Conservation (phyloP, 2,113 vertebrate species). For the Mustela lutreola region DNA sequence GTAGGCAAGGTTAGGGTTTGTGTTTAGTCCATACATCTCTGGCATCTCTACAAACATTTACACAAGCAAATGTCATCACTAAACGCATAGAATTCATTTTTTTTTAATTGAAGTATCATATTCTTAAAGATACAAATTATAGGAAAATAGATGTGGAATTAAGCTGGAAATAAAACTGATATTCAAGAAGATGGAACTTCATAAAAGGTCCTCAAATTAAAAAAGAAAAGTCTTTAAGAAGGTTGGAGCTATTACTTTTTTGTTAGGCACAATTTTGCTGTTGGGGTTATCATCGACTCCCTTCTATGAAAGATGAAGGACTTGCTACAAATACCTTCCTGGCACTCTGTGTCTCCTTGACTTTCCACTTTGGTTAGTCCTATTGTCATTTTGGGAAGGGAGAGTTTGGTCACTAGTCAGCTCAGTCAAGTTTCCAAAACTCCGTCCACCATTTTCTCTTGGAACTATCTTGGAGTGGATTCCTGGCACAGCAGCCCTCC, state of each 20-base stretch:
- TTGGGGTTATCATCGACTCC: accelerated
- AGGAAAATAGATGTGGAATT: neutral
- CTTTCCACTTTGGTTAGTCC: neutral
- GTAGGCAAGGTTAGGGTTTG: too few species aligned
- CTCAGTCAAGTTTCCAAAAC: neutral
- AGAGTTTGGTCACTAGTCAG: too few species aligned
- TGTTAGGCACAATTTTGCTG: neutral
- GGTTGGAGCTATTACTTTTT: accelerated
- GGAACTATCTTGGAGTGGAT: accelerated
- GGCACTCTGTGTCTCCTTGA: accelerated
- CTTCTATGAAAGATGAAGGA: neutral
- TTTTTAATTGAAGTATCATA: accelerated
- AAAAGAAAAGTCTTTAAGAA: neutral
- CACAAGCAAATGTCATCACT: too few species aligned
- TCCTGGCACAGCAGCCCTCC: accelerated
- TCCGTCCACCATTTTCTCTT: neutral
- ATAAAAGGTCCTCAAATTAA: neutral
- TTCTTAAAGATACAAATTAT: too few species aligned
- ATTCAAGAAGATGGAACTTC: neutral
- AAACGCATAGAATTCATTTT: neutral
- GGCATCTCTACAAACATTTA: accelerated
- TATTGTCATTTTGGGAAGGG: neutral
- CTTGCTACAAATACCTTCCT: neutral
- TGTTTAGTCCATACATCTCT: accelerated
- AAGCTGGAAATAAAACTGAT: neutral